A percentile compares a stretch with the other conserved stretches of the same genome.
Conservation (phyloP, 1,140 invertebrate genomes). For the Neelides sp. region DNA sequence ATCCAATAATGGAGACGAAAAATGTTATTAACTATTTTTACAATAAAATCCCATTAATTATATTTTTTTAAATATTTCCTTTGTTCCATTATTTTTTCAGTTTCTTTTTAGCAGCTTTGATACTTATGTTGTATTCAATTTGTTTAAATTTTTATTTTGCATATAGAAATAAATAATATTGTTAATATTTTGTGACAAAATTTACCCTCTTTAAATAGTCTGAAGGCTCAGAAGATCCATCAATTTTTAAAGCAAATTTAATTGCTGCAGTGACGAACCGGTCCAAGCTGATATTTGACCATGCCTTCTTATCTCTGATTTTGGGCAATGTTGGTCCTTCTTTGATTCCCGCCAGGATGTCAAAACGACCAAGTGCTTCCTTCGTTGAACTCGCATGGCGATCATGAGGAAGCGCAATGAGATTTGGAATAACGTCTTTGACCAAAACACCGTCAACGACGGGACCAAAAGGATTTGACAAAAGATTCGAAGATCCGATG, state of each 20-base stretch:
- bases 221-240: conserved; percentile 21
- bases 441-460: conserved; percentile 23
- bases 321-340: conserved; percentile 21
- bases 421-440: conserved; percentile 15
- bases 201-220: conserved; percentile 16
- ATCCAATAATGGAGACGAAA: not conserved
- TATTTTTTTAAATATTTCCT: too few relatives aligned
- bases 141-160: too few relatives aligned
- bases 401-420: too few relatives aligned
- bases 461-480: conserved; percentile 23
- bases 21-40: not conserved
- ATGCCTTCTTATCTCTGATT: not conserved
- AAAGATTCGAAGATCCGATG: conserved; percentile 16
- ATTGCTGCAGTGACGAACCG: conserved; percentile 26
- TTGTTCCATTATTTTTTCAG: too few relatives aligned
- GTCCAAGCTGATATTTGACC: conserved; percentile 17
- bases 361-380: conserved; percentile 21
- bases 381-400: conserved; percentile 4
- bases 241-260: conserved; percentile 22
- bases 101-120: too few relatives aligned
- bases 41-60: not conserved
- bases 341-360: conserved; percentile 24
- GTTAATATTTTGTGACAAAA: not conserved
- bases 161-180: too few relatives aligned
- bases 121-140: too few relatives aligned